Evolutionary conservation across 2,113 vertebrate species (phyloP).

Genomic region (Etia nguti): DNA sequence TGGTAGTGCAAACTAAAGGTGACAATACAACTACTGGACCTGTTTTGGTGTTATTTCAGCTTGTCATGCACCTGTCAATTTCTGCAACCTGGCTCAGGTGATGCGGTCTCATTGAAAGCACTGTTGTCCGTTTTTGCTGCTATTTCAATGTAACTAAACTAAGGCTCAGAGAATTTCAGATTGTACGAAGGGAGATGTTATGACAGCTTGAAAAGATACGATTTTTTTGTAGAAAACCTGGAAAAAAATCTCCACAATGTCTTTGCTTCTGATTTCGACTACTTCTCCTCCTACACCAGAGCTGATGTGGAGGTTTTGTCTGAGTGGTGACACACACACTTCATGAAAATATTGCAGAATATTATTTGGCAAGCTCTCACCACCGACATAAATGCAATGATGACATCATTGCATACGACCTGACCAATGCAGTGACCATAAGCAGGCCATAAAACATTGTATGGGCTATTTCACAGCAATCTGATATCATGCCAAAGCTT

Average conservation of each 20-base stretch:
- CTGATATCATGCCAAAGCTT: not conserved
- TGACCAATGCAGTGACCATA: not conserved
- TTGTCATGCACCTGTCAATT: not conserved
- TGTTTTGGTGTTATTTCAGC: not conserved
- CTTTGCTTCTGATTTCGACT: not conserved
- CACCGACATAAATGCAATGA: not conserved
- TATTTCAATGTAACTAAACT: not conserved
- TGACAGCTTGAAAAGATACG: not conserved
- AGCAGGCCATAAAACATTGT: not conserved
- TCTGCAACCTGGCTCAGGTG: not conserved
- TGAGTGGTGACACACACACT: not conserved
- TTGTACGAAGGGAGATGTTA: not conserved
- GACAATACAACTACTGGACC: not conserved
- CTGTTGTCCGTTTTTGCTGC: not conserved
- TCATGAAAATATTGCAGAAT: not conserved
- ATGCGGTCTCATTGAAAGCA: not conserved
- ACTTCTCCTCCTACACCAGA: not conserved
- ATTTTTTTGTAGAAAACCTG: not conserved
- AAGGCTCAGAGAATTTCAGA: not conserved
- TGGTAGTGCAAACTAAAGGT: not conserved
- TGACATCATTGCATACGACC: accelerated
- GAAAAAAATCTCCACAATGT: not conserved
- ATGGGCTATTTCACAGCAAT: not conserved
- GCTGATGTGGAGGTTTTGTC: not conserved
- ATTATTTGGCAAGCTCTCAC: not conserved